Percentiles rank a stretch among this genome's conserved stretches.
Conservation (phyloP, 2,888 invertebrate genomes). For the Yponomeuta malinellus region DNA sequence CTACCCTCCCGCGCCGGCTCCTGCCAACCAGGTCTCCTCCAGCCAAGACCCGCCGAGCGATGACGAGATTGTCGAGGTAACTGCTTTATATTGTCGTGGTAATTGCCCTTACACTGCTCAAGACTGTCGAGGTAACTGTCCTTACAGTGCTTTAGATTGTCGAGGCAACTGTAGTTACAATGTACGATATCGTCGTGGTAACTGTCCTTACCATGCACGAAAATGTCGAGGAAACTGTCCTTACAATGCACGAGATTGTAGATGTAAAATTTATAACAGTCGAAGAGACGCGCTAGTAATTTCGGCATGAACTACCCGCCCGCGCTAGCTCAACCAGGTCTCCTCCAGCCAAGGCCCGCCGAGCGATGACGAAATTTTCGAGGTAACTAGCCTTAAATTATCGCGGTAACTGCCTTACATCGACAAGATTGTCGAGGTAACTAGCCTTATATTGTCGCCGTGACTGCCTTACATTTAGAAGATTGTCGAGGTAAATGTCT, state of each 20-base stretch:
- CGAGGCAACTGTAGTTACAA: no score
- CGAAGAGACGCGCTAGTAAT: no score
- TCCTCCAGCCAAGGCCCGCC: constrained; percentile 19
- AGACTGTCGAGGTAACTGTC: no score
- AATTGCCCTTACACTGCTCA: no score
- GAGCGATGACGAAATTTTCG: constrained; percentile 40
- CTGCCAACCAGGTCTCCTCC: constrained; percentile 19
- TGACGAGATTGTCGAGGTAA: constrained; percentile 55
- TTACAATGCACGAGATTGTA: background rate
- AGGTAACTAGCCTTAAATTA: constrained; percentile 21
- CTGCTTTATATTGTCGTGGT: background rate
- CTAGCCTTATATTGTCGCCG: background rate
- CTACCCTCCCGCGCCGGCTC: constrained; percentile 32
- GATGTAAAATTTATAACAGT: no score
- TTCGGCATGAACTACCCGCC: constrained; percentile 37
- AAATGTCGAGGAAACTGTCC: no score
- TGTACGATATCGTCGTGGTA: no score
- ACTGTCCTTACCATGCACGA: no score
- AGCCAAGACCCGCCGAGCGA: constrained; percentile 33
- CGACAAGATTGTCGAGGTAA: constrained; percentile 42
- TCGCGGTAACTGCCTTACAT: no score
- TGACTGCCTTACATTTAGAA: no score
- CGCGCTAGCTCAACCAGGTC: constrained; percentile 20
- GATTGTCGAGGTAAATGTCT: no score
- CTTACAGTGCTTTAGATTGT: no score